phyloP scores from a whole-genome alignment of 2,113 vertebrate species.

The Microcebus ravelobensis region DNA sequence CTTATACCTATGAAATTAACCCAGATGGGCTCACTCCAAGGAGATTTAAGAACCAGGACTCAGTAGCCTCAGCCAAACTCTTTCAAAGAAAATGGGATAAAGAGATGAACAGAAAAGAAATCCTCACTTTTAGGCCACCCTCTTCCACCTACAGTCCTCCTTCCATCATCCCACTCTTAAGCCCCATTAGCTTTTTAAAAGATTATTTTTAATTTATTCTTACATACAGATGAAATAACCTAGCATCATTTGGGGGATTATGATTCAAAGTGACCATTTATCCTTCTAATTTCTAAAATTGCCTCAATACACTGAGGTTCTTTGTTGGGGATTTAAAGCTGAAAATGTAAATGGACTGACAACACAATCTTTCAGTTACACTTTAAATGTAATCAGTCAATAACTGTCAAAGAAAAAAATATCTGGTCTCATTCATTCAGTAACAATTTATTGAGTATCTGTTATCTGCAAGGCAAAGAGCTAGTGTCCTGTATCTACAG shows the following conservation, averaged over 20 bases:
- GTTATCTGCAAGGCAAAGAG: neutral
- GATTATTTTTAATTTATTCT: neutral
- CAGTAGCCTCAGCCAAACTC: neutral
- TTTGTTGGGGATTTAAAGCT: neutral
- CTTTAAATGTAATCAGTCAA: neutral
- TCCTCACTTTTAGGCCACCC: neutral
- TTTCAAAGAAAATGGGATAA: neutral
- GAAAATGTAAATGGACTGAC: neutral
- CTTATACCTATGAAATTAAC: neutral
- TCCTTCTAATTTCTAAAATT: neutral
- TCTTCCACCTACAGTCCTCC: neutral
- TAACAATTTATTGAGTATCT: neutral
- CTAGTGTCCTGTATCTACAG: neutral
- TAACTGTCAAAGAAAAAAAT: neutral
- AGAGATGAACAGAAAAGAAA: neutral
- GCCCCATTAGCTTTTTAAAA: neutral
- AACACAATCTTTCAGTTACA: neutral
- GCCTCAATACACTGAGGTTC: neutral
- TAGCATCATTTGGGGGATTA: neutral
- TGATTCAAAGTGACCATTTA: neutral
- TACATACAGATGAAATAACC: neutral
- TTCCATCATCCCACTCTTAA: neutral
- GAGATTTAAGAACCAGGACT: neutral
- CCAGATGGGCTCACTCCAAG: neutral
- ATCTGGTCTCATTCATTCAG: neutral